Base-by-base conservation (phyloP, 2,888 invertebrate species). In the Ceramica pisi region DNA sequence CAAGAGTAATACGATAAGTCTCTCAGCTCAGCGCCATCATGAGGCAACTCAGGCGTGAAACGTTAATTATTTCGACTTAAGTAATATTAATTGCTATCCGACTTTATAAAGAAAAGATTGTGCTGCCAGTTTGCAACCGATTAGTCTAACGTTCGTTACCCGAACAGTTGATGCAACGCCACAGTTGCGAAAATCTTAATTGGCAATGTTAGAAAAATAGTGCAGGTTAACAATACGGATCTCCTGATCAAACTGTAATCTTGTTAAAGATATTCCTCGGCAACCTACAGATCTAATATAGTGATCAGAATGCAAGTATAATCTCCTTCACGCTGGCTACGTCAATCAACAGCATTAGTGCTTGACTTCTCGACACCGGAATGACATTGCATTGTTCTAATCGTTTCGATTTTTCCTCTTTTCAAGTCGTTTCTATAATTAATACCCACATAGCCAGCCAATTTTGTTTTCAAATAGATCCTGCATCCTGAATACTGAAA, bases 61-160 rank as follows among this genome's bases (percentile, higher is more conserved):
- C 90, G 83, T 88, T 91, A 90, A 92, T 93, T 94, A 92, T 92
- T 92, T 87, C 80, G 75, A 82, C 88, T 92, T 94, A 94, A 94
- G 94, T 93, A 93, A 93, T 94, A 94, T 93, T 94, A 95, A 94
- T 94, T 93, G 90, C 92, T 87, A 91, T 89, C 87, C 87, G 87
- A 87, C 87, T 90, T 87, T 90, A 90, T 91, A 92, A 92, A 93
- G 92, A 91, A 92, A 90, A 92, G 91, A 90, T 90, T 90, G 88
- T 89, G 84, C 90, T 91, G 87, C 85, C 82, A 88, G 90, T 88
- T 81, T 89, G 90, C 90, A 91, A 90, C 88, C 89, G 89, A 93
- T 92, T 92, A 91, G 90, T 88, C 89, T 89, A 87, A 84, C 84
- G 89, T 89, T 91, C 84, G 90, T 90, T 92, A 90, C 80, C 82